Base-by-base conservation (phyloP, 2,113 vertebrate genomes). In the Carassius auratus region DNA sequence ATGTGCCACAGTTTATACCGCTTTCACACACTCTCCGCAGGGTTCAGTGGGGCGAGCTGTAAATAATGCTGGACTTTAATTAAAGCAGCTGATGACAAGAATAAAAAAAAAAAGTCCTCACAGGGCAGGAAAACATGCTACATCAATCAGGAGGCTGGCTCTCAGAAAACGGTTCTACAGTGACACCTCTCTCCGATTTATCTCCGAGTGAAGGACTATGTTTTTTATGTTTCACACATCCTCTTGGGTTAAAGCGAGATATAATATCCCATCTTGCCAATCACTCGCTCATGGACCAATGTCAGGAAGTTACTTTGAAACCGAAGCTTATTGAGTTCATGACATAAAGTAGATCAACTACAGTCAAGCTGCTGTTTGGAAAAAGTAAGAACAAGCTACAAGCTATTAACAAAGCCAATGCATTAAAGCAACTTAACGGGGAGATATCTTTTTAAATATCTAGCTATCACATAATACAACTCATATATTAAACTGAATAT, bases 191-290 rank as follows among this genome's bases (percentile, higher is more conserved):
- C 61, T 80, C 26, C n/a, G 73, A 78, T 91, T 85, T 81, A 82
- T 87, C 87, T 89, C 76, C 87, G 55, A 33, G 84, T 14, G 85
- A 88, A 86, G 84, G 59, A 48, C 78, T 81, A 86, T 9, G 42
- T 10, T 45, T 45, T 45, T 45, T 45, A 45, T 45, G 42, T 9
- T 45, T 45, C 42, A 45, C 42, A 45, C 42, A 45, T 90, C 89
- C 90, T 86, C 83, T 82, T 78, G 78, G 78, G 57, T 78, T 59
- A 50, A 86, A 84, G 86, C 76, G 73, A 87, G 82, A 74, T 91
- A 80, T 89, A 80, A 86, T 85, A 75, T 90, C 85, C 86, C 68
- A 14, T 84, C 84, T 87, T 93, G 92, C 91, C 92, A 92, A 85
- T 93, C 91, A 91, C 50, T 14, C 85, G 5, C 17, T 45, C 85